These are phyloP conservation scores for Circaetus cinerascens DNA, from an alignment of 2,113 vertebrate species.

Conservation along the genomic window DNA sequence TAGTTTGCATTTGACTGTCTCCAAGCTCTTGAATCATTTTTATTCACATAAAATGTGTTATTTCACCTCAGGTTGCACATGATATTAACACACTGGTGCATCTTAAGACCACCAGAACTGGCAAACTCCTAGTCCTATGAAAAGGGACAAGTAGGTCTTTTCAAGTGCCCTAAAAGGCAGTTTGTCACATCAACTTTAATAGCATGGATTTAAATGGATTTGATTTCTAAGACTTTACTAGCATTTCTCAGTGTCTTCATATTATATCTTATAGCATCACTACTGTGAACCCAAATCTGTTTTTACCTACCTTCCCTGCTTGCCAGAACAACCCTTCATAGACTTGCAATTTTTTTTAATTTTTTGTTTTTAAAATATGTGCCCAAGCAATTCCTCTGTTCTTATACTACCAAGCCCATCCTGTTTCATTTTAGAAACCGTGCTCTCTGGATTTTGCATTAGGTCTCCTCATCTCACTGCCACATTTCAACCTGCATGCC, in stretches of 20 bases:
- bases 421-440: background rate
- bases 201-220: background rate
- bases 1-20: background rate
- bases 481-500: background rate
- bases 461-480: background rate
- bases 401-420: background rate
- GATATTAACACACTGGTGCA: background rate
- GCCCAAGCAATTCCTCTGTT: background rate
- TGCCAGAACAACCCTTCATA: background rate
- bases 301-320: background rate
- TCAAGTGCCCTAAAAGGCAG: background rate
- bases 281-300: background rate
- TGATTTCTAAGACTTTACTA: background rate
- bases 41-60: background rate
- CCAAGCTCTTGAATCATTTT: background rate
- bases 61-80: background rate
- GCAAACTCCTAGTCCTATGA: background rate
- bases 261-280: background rate
- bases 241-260: background rate
- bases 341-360: background rate
- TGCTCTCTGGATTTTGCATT: background rate
- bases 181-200: background rate
- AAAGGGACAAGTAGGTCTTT: background rate
- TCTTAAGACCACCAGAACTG: background rate
- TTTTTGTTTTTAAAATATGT: background rate